phyloP scores from a whole-genome alignment of 2,797 vertebrate species.

The Antennarius maculatus region DNA sequence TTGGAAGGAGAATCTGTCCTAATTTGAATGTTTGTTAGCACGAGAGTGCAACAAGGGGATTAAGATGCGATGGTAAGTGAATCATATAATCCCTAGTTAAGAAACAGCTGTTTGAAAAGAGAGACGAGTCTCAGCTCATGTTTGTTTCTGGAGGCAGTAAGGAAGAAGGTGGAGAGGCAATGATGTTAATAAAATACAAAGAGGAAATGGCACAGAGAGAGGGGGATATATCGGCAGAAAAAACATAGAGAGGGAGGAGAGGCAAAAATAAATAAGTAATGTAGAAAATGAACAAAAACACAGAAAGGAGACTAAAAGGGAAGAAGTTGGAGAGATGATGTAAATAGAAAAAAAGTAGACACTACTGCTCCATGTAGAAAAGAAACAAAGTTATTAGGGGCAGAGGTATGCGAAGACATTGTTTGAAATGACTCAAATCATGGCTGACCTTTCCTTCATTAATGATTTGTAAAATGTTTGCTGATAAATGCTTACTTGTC shows the following conservation, averaged over 20 bases:
- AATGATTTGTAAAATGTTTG: constrained; percentile 10
- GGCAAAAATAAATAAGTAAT: background rate
- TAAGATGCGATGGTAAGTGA: constrained; percentile 62
- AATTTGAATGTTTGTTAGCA: constrained; percentile 60
- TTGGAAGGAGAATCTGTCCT: constrained; percentile 46
- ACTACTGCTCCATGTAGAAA: background rate
- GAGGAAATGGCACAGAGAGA: constrained; percentile 6
- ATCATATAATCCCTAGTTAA: constrained; percentile 63
- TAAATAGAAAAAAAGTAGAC: background rate
- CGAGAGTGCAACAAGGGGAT: constrained; percentile 42
- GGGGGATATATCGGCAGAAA: background rate
- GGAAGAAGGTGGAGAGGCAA: constrained; percentile 37
- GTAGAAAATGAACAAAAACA: background rate
- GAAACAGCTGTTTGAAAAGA: constrained; percentile 51
- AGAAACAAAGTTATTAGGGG: background rate
- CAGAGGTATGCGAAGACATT: background rate
- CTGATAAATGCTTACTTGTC: background rate
- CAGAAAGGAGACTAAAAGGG: background rate
- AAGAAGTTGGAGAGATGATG: background rate
- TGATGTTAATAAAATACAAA: constrained; percentile 23
- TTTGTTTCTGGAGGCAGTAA: constrained; percentile 45
- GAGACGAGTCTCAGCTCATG: constrained; percentile 37
- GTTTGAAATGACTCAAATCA: constrained; percentile 11
- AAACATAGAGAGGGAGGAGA: background rate
- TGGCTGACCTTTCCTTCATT: constrained; percentile 8